Conservation (phyloP, 2,113 vertebrate species). For the Plotosus lineatus region DNA sequence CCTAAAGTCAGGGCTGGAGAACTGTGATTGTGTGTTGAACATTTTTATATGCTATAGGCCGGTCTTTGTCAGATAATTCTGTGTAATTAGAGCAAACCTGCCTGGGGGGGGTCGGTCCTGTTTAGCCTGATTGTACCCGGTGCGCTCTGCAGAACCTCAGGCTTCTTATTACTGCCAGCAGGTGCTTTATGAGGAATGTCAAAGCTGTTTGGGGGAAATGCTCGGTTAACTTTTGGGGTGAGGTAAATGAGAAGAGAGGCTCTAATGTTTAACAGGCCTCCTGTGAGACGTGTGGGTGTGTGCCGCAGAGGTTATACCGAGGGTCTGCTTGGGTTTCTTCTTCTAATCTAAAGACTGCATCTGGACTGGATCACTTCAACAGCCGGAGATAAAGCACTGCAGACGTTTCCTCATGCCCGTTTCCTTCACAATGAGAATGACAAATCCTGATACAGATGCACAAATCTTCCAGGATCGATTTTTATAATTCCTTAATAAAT, state of each 20-base stretch:
- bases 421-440: slow-evolving; percentile 14
- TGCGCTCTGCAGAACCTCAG: slow-evolving; percentile 42
- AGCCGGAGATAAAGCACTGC: slow-evolving; percentile 39
- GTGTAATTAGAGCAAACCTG: slow-evolving; percentile 47
- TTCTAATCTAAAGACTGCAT: slow-evolving; percentile 6
- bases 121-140: slow-evolving; percentile 35
- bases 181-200: slow-evolving; percentile 69
- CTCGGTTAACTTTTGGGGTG: slow-evolving; percentile 41
- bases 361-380: slow-evolving; percentile 26
- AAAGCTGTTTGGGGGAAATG: slow-evolving; percentile 40
- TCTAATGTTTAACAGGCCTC: slow-evolving; percentile 32
- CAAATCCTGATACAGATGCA: slow-evolving; percentile 69
- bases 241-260: slow-evolving; percentile 36
- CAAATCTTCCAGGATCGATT: slow-evolving; percentile 64
- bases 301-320: background rate
- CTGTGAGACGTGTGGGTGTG: slow-evolving; percentile 15
- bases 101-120: slow-evolving; percentile 18
- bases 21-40: background rate
- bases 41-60: slow-evolving; percentile 20
- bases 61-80: slow-evolving; percentile 25
- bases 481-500: slow-evolving; percentile 75
- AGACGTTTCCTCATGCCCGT: background rate
- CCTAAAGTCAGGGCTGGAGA: slow-evolving; percentile 43
- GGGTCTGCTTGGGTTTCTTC: slow-evolving; percentile 15
- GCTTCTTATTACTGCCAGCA: slow-evolving; percentile 71